Base-by-base conservation (phyloP, 1,140 invertebrate species). In the Hycleus cichorii region DNA sequence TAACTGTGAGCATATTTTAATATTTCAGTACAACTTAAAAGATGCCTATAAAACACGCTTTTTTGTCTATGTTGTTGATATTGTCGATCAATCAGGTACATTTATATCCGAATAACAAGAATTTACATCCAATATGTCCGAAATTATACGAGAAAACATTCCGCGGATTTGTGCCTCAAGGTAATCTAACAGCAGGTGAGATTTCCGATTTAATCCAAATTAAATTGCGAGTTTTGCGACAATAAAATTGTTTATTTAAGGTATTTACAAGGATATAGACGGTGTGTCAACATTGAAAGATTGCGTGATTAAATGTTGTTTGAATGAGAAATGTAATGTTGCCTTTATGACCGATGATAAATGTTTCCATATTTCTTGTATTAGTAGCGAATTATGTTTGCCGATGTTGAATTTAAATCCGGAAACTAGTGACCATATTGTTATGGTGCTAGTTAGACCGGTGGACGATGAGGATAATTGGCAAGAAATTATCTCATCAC, bases 291-390 rank as follows among this genome's bases (percentile, higher is more conserved):
- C 76, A 10, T 68, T 86, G 3, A 79, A 80, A 49, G 76, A 82
- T 46, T 93, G 91, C 73, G 80, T 90, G 3, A 75, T 81, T 62
- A 77, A 80, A 39, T 93, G 91, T 69, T 93, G 91, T 70, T 71
- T 73, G 1, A 76, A 81, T 40, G 72, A 77, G 1, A 64, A 71
- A 2, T 93, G 91, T 70, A 88, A 93, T 74, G 83, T 91, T 59
- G 89, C 86, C 3, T 84, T 93, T 66, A 85, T 89, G 69, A 82
- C 83, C 56, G 84, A 90, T 63, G 72, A 75, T 12, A 85, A 82
- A 48, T 93, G 90, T 71, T 93, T 82, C 69, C 86, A 88, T 75
- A 80, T 90, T 8, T 78, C 82, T 54, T 91, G 89, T 74, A 75
- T 75, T 25, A 84, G 74, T 67, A 82, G 87, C 71, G 81, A 87